These are phyloP conservation scores for Mercenaria mercenaria DNA, from an alignment of 1,140 invertebrate species.

Conservation along the genomic window DNA sequence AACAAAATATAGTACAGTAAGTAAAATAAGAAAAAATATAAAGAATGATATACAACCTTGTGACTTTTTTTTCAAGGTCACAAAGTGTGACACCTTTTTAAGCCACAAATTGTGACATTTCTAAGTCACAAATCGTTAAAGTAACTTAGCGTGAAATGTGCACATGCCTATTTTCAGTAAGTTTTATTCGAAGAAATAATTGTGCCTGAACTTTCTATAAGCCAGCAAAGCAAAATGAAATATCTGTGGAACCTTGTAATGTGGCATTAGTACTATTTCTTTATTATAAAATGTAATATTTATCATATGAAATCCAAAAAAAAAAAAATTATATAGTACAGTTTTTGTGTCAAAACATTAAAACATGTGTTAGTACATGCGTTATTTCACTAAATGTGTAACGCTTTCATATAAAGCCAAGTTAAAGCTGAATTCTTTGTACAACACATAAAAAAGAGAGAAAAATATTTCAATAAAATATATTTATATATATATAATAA, in stretches of 20 bases:
- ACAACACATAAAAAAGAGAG: slow-evolving; percentile 5
- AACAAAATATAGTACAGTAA: slow-evolving; percentile 16
- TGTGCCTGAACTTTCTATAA: no score
- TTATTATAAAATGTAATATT: no score
- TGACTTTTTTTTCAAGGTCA: background rate
- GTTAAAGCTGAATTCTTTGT: background rate
- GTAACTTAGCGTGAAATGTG: background rate
- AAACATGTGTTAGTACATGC: no score
- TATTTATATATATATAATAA: slow-evolving; percentile 36
- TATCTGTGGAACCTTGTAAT: no score
- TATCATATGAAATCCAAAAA: no score
- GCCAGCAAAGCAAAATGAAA: no score
- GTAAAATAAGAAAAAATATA: background rate
- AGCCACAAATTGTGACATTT: background rate
- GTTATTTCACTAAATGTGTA: background rate
- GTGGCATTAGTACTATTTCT: no score
- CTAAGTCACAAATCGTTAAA: background rate
- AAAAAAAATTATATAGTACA: no score
- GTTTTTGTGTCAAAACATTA: no score
- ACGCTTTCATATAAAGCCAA: background rate
- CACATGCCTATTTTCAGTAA: background rate
- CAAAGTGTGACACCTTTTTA: no score
- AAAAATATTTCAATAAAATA: slow-evolving; percentile 38
- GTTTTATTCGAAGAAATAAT: no score
- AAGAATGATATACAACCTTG: background rate